A percentile compares a stretch with the other conserved stretches of the same genome.
Conservation (phyloP, 2,797 vertebrate genomes). For the Clamator glandarius region DNA sequence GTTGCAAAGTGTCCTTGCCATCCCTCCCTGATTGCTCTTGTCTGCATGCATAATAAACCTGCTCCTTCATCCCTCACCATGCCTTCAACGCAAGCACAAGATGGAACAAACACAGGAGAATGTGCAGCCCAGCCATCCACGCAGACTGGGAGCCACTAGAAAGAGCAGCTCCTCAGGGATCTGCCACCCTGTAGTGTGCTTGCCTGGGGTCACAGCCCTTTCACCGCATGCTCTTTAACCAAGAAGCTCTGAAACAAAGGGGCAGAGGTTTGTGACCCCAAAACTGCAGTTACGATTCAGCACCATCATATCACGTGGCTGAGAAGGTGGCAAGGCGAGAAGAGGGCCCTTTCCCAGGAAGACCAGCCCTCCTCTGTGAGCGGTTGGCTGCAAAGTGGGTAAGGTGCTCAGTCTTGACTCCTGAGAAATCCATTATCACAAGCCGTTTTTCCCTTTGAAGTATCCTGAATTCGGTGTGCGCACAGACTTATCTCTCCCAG, state of each 20-base stretch:
- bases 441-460: conserved; percentile 13
- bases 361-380: background rate
- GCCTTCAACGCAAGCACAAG: background rate
- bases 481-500: conserved; percentile 11
- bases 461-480: background rate
- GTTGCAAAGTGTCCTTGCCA: conserved; percentile 41
- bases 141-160: background rate
- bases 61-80: background rate
- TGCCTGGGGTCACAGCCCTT: background rate
- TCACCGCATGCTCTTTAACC: background rate
- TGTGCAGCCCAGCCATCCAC: background rate
- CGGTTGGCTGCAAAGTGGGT: background rate
- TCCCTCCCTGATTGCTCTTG: background rate
- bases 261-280: background rate
- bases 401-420: background rate
- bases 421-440: conserved; percentile 25
- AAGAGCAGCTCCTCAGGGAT: background rate
- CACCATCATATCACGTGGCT: fast-evolving
- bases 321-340: background rate
- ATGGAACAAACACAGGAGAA: background rate
- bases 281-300: background rate
- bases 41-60: conserved; percentile 49
- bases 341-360: background rate
- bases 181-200: background rate
- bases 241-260: background rate